Base-by-base conservation (phyloP, 2,797 vertebrate species). In the Epinephelus awoara region DNA sequence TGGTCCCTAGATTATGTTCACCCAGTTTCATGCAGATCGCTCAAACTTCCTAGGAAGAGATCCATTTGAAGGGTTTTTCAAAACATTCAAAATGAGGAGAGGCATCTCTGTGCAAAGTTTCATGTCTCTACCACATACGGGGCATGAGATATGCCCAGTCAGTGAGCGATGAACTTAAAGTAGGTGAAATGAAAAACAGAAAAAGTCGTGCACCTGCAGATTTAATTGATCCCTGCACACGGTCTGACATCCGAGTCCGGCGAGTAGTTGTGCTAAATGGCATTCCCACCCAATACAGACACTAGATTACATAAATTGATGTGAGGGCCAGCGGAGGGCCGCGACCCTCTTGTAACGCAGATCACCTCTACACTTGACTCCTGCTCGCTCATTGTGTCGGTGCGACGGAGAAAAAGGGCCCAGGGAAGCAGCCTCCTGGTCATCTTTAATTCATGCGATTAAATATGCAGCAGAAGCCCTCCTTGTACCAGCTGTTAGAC, bases 361-460 rank as follows among this genome's bases (percentile, higher is more conserved):
- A 18, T 89, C 90, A 90, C 87, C 89, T 90, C 80, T 67, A 18
- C 83, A 56, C 85, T 88, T 84, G 85, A 88, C 85, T 91, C 83
- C 76, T 64, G 75, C 82, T 84, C 69, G 34, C 85, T 90, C 89
- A 79, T 88, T 88, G 82, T 90, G 79, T 83, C 83, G 40, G 71
- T 25, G 83, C 40, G 74, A 69, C 51, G 50, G 85, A 74, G 70
- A 75, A 42, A 65, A 62, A 63, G 70, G 80, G 82, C 71, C 79
- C 58, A 55, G 83, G 88, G 93, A 94, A 89, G 74, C 87, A 92
- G 95, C 94, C 89, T 87, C 85, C 85, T 64, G 94, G 91, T 94
- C 95, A 97, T 96, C 95, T 97, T 97, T 97, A 97, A 97, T 97
- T 96, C 94, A 96, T 96, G 94, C 92, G 91, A 96, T 97, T 96